A percentile compares a stretch with the other conserved stretches of the same genome.
These are phyloP conservation scores for Nezara viridula DNA, from an alignment of 2,888 invertebrate species.

Conservation along the genomic window DNA sequence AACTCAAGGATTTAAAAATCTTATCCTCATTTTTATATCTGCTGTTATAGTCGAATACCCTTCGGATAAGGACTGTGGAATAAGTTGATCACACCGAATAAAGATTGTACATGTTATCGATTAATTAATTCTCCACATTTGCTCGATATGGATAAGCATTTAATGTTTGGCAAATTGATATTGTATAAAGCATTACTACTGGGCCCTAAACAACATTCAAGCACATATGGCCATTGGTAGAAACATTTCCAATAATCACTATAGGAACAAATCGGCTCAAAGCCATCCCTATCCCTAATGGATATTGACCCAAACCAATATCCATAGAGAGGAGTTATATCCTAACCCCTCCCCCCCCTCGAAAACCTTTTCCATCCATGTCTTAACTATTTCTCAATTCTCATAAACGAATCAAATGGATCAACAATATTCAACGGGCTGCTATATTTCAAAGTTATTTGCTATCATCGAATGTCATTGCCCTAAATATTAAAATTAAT, in stretches of 20 bases:
- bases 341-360: neutral
- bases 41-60: too few relatives aligned
- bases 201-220: neutral
- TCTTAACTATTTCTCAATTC: neutral
- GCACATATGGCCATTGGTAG: neutral
- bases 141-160: too few relatives aligned
- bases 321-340: conserved; percentile 16
- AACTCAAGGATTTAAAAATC: too few relatives aligned
- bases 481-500: too few relatives aligned
- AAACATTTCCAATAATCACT: conserved; percentile 11
- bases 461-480: too few relatives aligned
- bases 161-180: neutral
- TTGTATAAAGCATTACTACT: neutral
- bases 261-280: conserved; percentile 16
- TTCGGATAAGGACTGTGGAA: too few relatives aligned
- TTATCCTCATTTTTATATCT: too few relatives aligned
- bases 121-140: too few relatives aligned
- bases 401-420: neutral
- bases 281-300: conserved; percentile 14
- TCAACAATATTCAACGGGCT: too few relatives aligned
- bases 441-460: too few relatives aligned
- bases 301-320: conserved; percentile 16
- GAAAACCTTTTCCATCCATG: neutral
- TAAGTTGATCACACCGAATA: too few relatives aligned
- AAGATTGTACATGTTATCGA: too few relatives aligned